Evolutionary conservation across 2,888 invertebrate species (phyloP).

Genomic region (Agrotis puta): DNA sequence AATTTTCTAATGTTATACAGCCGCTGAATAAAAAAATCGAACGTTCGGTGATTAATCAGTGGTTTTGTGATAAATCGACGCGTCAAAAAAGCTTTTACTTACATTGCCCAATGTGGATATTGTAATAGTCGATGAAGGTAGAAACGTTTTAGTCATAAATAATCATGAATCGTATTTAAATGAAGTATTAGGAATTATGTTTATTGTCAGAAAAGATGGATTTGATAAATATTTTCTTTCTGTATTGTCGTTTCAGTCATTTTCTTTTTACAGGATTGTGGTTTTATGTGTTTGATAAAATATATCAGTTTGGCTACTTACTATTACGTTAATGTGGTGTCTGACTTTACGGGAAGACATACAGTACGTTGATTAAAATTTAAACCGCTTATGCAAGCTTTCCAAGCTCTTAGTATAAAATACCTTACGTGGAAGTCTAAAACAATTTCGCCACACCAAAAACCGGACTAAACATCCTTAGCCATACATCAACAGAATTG

Average conservation of each 20-base stretch:
- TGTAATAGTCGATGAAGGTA: slow-evolving; percentile 60
- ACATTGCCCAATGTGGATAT: slow-evolving; percentile 63
- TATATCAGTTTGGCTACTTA: not conserved
- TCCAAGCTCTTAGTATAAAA: not conserved
- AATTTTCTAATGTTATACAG: slow-evolving; percentile 66
- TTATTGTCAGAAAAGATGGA: slow-evolving; percentile 30
- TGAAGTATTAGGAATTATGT: slow-evolving; percentile 40
- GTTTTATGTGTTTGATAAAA: not conserved
- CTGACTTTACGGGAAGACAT: not conserved
- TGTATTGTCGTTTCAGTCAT: slow-evolving; percentile 17
- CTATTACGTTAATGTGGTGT: not conserved
- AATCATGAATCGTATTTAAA: slow-evolving; percentile 55
- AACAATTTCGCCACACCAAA: slow-evolving; percentile 12
- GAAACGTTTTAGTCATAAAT: slow-evolving; percentile 61
- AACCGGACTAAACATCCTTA: slow-evolving; percentile 24
- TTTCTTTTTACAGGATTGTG: not conserved
- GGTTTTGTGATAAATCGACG: slow-evolving; percentile 75
- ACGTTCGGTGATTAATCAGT: slow-evolving; percentile 73
- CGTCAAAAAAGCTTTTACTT: slow-evolving; percentile 74
- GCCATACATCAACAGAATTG: slow-evolving; percentile 49
- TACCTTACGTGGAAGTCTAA: slow-evolving; percentile 1
- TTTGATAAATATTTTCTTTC: slow-evolving; percentile 18
- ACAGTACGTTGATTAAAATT: not conserved
- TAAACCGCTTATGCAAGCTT: not conserved
- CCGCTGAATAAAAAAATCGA: slow-evolving; percentile 69